Percentiles rank a stretch among this genome's conserved stretches.
Evolutionary conservation across 2,888 invertebrate genomes (phyloP).

Genomic region (Amiota minor): DNA sequence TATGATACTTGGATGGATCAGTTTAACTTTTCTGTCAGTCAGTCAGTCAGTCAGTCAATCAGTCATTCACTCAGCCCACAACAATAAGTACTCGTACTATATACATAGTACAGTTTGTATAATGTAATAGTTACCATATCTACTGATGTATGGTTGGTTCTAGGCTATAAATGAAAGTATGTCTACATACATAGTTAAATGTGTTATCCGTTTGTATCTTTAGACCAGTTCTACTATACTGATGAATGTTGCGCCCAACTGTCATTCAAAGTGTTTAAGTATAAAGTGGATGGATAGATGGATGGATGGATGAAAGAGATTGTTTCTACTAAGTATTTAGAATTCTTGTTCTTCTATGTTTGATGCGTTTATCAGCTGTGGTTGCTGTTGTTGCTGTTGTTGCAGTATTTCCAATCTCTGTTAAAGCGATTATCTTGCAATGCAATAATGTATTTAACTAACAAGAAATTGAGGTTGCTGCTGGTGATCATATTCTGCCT

Average conservation of each 20-base stretch:
- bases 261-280: slow-evolving; percentile 8
- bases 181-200: too few relatives aligned
- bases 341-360: background rate
- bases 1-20: background rate
- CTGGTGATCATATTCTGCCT: too few relatives aligned
- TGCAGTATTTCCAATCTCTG: background rate
- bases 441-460: too few relatives aligned
- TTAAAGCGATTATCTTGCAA: too few relatives aligned
- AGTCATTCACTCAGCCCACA: background rate
- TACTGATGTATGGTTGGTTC: too few relatives aligned
- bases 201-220: background rate
- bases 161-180: too few relatives aligned
- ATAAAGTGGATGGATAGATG: background rate
- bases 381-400: slow-evolving; percentile 3
- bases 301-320: background rate
- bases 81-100: background rate
- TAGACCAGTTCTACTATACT: background rate
- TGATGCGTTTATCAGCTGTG: slow-evolving; percentile 22
- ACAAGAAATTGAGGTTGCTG: too few relatives aligned
- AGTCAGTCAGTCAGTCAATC: slow-evolving; percentile 4
- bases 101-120: background rate
- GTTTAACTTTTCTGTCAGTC: background rate
- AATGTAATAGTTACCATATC: too few relatives aligned
- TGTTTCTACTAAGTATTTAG: background rate
- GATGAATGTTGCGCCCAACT: background rate